Base-by-base conservation (phyloP, 23 tunicate species). In the Aplidium turbinatum region DNA sequence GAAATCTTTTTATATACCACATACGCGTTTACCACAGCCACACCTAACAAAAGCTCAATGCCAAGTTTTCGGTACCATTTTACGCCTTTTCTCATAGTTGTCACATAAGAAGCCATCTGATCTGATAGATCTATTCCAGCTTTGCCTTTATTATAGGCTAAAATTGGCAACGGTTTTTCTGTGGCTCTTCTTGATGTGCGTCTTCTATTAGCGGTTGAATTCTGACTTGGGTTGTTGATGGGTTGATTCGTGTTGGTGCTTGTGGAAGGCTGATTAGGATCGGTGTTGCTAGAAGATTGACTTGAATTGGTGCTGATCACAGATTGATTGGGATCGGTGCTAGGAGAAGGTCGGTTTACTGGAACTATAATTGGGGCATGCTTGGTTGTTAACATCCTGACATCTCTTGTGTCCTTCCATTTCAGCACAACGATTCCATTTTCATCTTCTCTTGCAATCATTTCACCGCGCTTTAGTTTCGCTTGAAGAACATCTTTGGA, bases 141-240 rank as follows among this genome's bases (percentile, higher is more conserved):
- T 65, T 65, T 65, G 72, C 72, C 50, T 65, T 65, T 65, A 28
- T 36, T 65, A 50, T 65, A 65, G 50, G 72, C 72, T 28, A 65
- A 65, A 35, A 65, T 65, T 21, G 72, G 50, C 38, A 65, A 11
- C 27, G 72, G 72, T 25, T 65, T 65, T 65, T 65, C 50, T 65
- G 72, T 65, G 36, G 72, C 72, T 65, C 72, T 65, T 65, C 72
- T n/a, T n/a, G n/a, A n/a, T n/a, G n/a, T n/a, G n/a, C n/a, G n/a
- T n/a, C n/a, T n/a, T n/a, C n/a, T n/a, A n/a, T n/a, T n/a, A n/a
- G n/a, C n/a, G n/a, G n/a, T n/a, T n/a, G n/a, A n/a, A n/a, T n/a
- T n/a, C n/a, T n/a, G n/a, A n/a, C n/a, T n/a, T n/a, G n/a, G n/a
- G n/a, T n/a, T n/a, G n/a, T n/a, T n/a, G n/a, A n/a, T n/a, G n/a